Conservation (phyloP, 2,113 vertebrate genomes). For the Paradisaea rubra region DNA sequence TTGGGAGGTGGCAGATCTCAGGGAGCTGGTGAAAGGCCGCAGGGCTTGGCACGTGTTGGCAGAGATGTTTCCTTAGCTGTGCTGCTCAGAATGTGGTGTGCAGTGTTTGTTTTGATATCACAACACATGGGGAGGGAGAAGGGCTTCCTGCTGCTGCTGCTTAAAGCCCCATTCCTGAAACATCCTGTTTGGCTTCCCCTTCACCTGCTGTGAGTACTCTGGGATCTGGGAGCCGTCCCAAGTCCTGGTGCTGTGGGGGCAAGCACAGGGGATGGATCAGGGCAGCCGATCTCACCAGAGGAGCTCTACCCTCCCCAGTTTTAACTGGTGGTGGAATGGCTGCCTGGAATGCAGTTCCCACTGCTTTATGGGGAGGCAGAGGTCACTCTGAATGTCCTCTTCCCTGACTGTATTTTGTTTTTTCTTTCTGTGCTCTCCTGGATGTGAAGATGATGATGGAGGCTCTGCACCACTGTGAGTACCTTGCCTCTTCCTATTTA, state of each 20-base stretch:
- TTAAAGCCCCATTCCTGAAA: background rate
- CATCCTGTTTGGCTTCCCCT: background rate
- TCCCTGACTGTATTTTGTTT: background rate
- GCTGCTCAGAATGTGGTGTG: background rate
- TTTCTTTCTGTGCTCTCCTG: background rate
- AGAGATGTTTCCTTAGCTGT: background rate
- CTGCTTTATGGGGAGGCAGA: background rate
- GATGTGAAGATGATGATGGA: conserved; percentile 84
- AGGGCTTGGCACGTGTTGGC: background rate
- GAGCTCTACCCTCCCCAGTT: background rate
- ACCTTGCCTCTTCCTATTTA: background rate
- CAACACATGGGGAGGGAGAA: background rate
- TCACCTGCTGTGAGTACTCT: background rate
- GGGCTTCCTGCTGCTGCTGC: background rate
- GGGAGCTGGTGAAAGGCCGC: conserved; percentile 3
- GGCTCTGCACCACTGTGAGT: conserved; percentile 95
- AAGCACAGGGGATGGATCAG: background rate
- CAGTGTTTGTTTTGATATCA: background rate
- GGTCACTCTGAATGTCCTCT: fast-evolving
- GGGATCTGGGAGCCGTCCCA: background rate
- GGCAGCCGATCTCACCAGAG: fast-evolving
- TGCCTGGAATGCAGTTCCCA: background rate
- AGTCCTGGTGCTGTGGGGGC: background rate
- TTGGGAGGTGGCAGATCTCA: background rate
- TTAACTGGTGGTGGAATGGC: background rate